Percentiles rank a stretch among this genome's conserved stretches.
phyloP scores from a whole-genome alignment of 1,140 invertebrate species.

The Heliconius melpomene region DNA sequence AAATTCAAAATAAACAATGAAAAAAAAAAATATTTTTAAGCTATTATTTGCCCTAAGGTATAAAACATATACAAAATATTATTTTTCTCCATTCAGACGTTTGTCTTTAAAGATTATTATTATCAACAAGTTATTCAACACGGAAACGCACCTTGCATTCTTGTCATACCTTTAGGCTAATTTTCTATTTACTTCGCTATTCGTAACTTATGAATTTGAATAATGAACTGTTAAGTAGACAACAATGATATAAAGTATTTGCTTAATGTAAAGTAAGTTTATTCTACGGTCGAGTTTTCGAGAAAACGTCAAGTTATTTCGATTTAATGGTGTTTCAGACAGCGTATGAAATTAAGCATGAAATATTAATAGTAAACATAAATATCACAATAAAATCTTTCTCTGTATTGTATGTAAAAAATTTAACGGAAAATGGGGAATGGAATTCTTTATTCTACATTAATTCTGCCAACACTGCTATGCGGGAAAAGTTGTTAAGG shows the following conservation, averaged over 20 bases:
- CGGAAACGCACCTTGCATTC: neutral
- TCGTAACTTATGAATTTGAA: neutral
- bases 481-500: too few species aligned
- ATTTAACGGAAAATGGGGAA: too few species aligned
- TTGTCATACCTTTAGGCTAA: neutral
- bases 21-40: neutral
- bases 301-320: too few species aligned
- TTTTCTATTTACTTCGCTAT: constrained; percentile 1
- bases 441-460: too few species aligned
- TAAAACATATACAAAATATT: too few species aligned
- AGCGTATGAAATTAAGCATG: too few species aligned
- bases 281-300: neutral
- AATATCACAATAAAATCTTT: too few species aligned
- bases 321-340: too few species aligned
- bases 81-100: too few species aligned
- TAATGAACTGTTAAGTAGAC: neutral
- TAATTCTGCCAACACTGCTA: too few species aligned
- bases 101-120: neutral
- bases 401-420: too few species aligned
- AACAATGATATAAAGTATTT: constrained; percentile 4
- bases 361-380: too few species aligned
- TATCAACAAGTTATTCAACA: constrained; percentile 1
- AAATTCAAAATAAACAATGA: neutral
- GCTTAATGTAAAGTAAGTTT: neutral
- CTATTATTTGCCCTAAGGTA: neutral